These are phyloP conservation scores for Drosophila koepferae DNA, from an alignment of 2,888 invertebrate species.

Conservation along the genomic window DNA sequence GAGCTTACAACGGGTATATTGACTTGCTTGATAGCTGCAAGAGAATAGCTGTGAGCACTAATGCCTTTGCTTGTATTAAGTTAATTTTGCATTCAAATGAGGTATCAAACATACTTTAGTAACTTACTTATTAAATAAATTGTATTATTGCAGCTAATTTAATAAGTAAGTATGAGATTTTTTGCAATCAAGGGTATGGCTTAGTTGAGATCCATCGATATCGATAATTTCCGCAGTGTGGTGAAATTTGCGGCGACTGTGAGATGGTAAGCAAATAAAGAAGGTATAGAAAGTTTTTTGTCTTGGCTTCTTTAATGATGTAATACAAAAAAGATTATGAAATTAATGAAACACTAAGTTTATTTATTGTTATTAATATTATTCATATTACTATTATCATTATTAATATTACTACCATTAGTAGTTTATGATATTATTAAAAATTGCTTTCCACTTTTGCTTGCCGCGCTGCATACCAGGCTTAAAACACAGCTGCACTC, in stretches of 20 bases:
- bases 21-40: background rate
- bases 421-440: too few relatives aligned
- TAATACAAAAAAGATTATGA: too few relatives aligned
- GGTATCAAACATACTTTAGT: background rate
- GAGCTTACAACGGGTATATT: background rate
- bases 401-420: background rate
- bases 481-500: background rate
- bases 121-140: too few relatives aligned
- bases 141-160: too few relatives aligned
- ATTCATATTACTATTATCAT: too few relatives aligned
- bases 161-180: background rate
- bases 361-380: too few relatives aligned
- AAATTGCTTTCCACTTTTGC: background rate
- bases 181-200: conserved; percentile 2
- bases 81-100: rapidly evolving
- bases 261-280: background rate
- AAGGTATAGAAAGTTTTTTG: background rate
- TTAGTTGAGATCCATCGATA: background rate
- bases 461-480: background rate
- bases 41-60: too few relatives aligned
- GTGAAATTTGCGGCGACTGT: conserved; percentile 4
- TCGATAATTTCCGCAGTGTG: background rate
- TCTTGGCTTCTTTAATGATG: background rate
- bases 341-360: too few relatives aligned
- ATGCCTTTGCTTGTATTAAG: background rate